Evolutionary conservation across 92 coral and sea anemone genomes (phyloP), one percentile per base, ranked within the genome.

Genomic region (Phenganax marumi): DNA sequence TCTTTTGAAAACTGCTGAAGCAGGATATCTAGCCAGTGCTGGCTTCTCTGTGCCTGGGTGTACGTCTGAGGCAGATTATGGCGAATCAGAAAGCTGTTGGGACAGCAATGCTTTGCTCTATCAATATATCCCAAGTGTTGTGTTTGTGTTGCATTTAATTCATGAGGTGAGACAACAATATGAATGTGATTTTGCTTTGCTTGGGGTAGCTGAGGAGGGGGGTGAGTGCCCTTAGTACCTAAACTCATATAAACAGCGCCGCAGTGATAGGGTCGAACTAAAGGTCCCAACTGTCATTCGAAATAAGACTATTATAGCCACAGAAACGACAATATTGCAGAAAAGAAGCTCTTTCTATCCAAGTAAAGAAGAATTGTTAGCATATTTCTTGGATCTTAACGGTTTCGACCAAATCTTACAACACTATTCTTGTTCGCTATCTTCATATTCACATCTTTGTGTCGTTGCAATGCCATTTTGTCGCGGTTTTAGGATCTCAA

Each of bases 121-220:
- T 77, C 88, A 81, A 49, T 75, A 90, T 61, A 53, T 85, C 13
- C 93, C 97, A 26, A 85, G 93, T 11, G 87, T 95, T 62, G 80
- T 95, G 82, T 90, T 92, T 80, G 95, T 94, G 10, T 91, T 92
- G 89, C 97, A 92, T 68, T 82, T 95, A 79, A 80, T 95, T 48
- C 91, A 95, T 54, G 98, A 94, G 98, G 98, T 92, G 84, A 64
- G 51, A 48, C 46, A 53, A 43, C 52, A 14, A 19, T 56, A 4
- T 56, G 63, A 56, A 4, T 56, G n/a, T 56, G 63, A 14, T 19
- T 56, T 33, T 33, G 2, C 43, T 33, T 33, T 33, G 43, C 43
- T 33, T 33, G 43, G 43, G 43, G 43, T 1, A 33, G 43, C 43
- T 33, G 5, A 33, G 43, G 43, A 33, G 43, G 43, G 43, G 43